Evolutionary conservation across 2,888 invertebrate species (phyloP).

Genomic region (Coelinius sp.): DNA sequence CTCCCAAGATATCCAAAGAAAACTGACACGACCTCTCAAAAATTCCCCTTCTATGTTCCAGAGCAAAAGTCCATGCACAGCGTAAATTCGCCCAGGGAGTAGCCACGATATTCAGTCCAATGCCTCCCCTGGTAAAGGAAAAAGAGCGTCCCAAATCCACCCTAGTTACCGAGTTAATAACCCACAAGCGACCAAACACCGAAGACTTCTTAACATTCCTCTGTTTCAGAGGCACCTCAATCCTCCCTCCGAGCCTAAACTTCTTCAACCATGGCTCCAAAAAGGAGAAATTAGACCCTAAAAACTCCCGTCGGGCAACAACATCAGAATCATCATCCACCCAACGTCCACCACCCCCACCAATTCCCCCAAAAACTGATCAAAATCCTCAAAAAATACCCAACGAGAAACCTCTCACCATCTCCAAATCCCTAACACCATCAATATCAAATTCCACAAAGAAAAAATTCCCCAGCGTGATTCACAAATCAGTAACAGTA

Average conservation of each 20-base stretch:
- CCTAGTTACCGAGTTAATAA: constrained; percentile 76
- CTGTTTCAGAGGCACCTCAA: constrained; percentile 83
- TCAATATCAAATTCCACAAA: constrained; percentile 12
- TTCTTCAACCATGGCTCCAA: constrained; percentile 74
- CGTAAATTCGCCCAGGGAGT: constrained; percentile 90
- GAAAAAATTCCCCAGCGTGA: background rate
- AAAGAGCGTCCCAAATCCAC: constrained; percentile 72
- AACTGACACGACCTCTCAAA: background rate
- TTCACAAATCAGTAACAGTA: constrained; percentile 42
- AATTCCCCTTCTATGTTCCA: constrained; percentile 60
- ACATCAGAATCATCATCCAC: constrained; percentile 43
- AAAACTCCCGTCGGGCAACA: constrained; percentile 41
- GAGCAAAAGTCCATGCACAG: constrained; percentile 87
- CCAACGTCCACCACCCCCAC: constrained; percentile 34
- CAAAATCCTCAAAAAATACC: background rate
- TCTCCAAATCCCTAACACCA: constrained; percentile 16
- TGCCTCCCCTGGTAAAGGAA: constrained; percentile 76
- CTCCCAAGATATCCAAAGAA: background rate
- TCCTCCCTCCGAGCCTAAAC: constrained; percentile 81
- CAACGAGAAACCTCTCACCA: background rate
- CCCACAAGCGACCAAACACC: constrained; percentile 82
- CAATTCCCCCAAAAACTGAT: constrained; percentile 15
- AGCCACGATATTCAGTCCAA: constrained; percentile 74
- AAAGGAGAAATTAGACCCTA: constrained; percentile 59
- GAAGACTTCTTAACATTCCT: constrained; percentile 90